Conservation (phyloP, 2,888 invertebrate species). For the Cerastis rubricosa region DNA sequence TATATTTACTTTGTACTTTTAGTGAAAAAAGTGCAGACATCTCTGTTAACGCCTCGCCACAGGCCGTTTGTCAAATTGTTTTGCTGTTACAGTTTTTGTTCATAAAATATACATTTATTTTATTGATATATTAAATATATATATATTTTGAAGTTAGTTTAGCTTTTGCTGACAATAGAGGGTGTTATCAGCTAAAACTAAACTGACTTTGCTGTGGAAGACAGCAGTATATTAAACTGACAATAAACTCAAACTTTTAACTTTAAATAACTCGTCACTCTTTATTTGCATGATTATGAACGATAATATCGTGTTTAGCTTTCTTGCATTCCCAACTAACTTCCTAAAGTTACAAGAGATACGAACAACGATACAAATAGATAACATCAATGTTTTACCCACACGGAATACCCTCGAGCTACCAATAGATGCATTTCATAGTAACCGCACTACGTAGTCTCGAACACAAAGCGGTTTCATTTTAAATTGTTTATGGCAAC, state of each 20-base stretch:
- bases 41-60: slow-evolving; percentile 31
- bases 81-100: neutral
- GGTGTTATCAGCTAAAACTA: too few species aligned
- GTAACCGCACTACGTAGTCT: slow-evolving; percentile 31
- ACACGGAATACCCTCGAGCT: slow-evolving; percentile 21
- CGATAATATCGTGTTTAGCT: neutral
- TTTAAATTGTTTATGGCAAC: slow-evolving; percentile 53
- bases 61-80: slow-evolving; percentile 17
- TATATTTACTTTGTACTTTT: slow-evolving; percentile 71
- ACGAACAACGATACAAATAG: slow-evolving; percentile 8
- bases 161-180: too few species aligned
- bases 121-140: neutral
- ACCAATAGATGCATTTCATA: slow-evolving; percentile 43
- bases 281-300: neutral
- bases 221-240: too few species aligned
- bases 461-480: slow-evolving; percentile 45
- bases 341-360: slow-evolving; percentile 8
- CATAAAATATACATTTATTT: neutral
- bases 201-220: neutral
- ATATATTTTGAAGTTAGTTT: too few species aligned
- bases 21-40: slow-evolving; percentile 56
- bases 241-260: too few species aligned
- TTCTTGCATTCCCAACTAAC: neutral
- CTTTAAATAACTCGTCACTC: neutral
- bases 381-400: slow-evolving; percentile 29